phyloP scores from a whole-genome alignment of 2,888 invertebrate genomes.

The Andrena chrysosceles region DNA sequence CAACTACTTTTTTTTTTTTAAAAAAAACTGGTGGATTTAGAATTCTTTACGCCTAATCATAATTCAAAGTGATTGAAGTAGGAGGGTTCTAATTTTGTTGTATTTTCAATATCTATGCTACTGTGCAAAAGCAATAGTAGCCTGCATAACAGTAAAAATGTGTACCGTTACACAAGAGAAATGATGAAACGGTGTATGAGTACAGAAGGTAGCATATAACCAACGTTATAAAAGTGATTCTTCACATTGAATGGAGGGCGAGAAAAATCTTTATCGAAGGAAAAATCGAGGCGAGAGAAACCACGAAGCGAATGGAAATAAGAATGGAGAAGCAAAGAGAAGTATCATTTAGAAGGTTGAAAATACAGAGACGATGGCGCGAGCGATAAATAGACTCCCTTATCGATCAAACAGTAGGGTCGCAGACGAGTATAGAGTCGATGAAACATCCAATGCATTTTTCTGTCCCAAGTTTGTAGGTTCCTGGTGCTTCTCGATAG shows the following conservation, averaged over 20 bases:
- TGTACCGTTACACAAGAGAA: conserved; percentile 16
- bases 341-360: conserved; percentile 25
- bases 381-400: conserved; percentile 11
- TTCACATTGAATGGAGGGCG: neutral
- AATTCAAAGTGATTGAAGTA: too few relatives aligned
- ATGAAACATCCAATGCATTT: too few relatives aligned
- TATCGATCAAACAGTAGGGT: conserved; percentile 5
- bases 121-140: neutral
- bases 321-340: conserved; percentile 5
- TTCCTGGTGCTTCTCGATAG: too few relatives aligned
- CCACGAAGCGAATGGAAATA: conserved; percentile 8
- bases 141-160: neutral
- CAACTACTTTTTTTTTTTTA: too few relatives aligned
- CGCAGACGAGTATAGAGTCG: neutral
- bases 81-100: too few relatives aligned
- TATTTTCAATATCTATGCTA: too few relatives aligned
- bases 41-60: too few relatives aligned
- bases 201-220: conserved; percentile 4
- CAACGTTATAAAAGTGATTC: conserved; percentile 20
- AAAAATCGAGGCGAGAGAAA: conserved; percentile 16
- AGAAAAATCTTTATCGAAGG: conserved; percentile 28
- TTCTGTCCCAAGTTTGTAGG: too few relatives aligned
- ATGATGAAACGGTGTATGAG: conserved; percentile 8
- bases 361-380: conserved; percentile 1
- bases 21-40: too few relatives aligned